Evolutionary conservation across 2,113 vertebrate species (phyloP).

Genomic region (Diphyllodes magnificus): DNA sequence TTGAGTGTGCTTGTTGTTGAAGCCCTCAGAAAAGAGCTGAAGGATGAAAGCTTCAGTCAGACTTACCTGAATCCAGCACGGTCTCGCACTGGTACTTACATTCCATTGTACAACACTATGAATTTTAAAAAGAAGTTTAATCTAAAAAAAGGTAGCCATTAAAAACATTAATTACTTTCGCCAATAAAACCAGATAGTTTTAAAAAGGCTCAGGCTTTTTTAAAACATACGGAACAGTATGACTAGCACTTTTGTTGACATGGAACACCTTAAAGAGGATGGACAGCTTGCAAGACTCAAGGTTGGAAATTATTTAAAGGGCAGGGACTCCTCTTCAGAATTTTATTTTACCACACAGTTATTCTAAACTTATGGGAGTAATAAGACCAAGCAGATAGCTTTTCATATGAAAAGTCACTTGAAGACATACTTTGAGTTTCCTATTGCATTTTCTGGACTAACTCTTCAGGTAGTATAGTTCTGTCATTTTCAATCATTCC

Average conservation of each 20-base stretch:
- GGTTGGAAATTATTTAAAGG: background rate
- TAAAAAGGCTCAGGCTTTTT: background rate
- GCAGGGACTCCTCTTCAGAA: background rate
- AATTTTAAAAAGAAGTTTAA: fast-evolving
- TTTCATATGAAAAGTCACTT: fast-evolving
- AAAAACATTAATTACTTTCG: background rate
- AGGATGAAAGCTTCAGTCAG: background rate
- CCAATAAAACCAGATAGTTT: background rate
- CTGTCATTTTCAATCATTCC: background rate
- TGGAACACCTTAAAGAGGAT: background rate
- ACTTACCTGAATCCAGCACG: background rate
- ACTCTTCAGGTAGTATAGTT: background rate
- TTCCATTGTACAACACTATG: background rate
- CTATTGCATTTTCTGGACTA: background rate
- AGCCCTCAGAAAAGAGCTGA: background rate
- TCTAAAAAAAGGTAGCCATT: background rate
- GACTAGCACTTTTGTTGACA: background rate
- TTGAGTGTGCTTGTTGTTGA: background rate
- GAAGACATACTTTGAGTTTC: background rate
- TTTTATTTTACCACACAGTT: background rate
- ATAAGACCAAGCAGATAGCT: background rate
- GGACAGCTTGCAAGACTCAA: background rate
- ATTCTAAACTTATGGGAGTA: background rate
- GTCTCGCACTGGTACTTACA: background rate
- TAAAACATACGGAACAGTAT: background rate